Percentiles rank a stretch among this genome's conserved stretches.
These are phyloP conservation scores for Ophion costatus DNA, from an alignment of 2,888 invertebrate genomes.

Conservation along the genomic window DNA sequence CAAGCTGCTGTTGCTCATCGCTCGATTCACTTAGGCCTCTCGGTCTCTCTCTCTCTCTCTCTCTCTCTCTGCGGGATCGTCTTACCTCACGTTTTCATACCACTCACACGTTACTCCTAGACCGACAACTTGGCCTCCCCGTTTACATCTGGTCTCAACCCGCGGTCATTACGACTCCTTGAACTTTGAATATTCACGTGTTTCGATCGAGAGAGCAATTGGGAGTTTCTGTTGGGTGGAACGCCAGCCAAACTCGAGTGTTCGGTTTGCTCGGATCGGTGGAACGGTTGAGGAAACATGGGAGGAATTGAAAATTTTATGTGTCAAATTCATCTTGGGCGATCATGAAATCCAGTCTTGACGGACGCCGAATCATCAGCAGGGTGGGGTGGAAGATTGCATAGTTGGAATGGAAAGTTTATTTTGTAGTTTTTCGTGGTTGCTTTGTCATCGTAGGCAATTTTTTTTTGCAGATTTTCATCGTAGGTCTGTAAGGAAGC, in stretches of 20 bases:
- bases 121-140: neutral
- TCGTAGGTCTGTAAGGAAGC: too few species aligned
- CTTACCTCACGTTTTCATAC: slow-evolving; percentile 45
- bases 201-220: neutral
- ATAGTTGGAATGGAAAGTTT: neutral
- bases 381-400: too few species aligned
- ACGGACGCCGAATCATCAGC: neutral
- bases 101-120: slow-evolving; percentile 2
- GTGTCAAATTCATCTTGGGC: neutral
- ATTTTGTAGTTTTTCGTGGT: neutral
- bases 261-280: neutral
- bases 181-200: slow-evolving; percentile 14
- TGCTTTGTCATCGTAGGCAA: too few species aligned
- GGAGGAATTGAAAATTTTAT: neutral
- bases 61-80: slow-evolving; percentile 31
- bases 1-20: slow-evolving; percentile 50
- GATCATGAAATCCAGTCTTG: neutral
- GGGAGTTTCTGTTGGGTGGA: neutral
- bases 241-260: neutral
- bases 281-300: neutral
- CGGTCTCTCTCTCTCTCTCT: slow-evolving; percentile 12
- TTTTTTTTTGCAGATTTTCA: too few species aligned
- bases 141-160: slow-evolving; percentile 17
- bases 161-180: neutral
- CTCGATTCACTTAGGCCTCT: slow-evolving; percentile 30